phyloP scores from a whole-genome alignment of 2,113 vertebrate genomes.

The Peromyscus leucopus region DNA sequence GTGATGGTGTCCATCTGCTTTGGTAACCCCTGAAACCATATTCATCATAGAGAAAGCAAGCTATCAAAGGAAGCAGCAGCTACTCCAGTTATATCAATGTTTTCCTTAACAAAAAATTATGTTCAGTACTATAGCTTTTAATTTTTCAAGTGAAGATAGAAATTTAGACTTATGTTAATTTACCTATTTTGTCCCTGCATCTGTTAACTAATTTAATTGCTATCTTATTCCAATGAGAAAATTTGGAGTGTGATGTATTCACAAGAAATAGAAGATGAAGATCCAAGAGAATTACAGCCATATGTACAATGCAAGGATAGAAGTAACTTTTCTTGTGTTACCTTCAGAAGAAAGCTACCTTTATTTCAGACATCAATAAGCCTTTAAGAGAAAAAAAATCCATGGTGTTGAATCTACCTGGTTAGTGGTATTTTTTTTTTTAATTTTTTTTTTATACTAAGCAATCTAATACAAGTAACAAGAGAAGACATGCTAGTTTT shows the following conservation, averaged over 20 bases:
- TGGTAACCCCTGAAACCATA: background rate
- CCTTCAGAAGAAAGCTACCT: background rate
- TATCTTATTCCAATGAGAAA: background rate
- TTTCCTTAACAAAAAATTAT: background rate
- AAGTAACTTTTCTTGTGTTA: background rate
- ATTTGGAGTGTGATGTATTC: background rate
- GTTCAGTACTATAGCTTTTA: background rate
- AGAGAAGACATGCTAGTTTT: background rate
- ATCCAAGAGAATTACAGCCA: background rate
- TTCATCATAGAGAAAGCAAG: background rate
- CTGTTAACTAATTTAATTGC: background rate
- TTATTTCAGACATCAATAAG: background rate
- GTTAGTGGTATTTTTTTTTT: background rate
- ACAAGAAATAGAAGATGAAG: background rate
- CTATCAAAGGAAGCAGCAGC: background rate
- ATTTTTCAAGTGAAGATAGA: slow-evolving; percentile 34
- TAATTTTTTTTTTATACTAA: background rate
- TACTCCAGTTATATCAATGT: background rate
- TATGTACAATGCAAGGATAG: background rate
- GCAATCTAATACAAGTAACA: background rate
- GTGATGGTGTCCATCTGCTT: background rate
- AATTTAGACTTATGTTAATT: background rate
- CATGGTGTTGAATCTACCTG: background rate
- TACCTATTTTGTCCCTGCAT: background rate
- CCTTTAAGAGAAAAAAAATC: background rate